Percentiles rank a stretch among this genome's conserved stretches.
Evolutionary conservation across 2,888 invertebrate genomes (phyloP).

Genomic region (Xestia sexstrigata): DNA sequence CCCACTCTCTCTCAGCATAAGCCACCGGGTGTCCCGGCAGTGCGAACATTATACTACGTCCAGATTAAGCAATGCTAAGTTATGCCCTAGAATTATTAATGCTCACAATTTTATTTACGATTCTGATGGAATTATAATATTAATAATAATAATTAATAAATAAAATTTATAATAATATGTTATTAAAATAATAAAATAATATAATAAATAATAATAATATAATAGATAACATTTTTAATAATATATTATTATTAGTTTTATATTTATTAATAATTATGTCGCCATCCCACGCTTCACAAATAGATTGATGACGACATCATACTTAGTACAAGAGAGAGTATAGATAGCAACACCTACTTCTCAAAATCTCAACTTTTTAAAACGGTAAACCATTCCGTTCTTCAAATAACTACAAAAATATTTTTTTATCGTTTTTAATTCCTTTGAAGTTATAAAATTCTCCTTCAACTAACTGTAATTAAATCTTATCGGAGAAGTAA

Average conservation of each 20-base stretch:
- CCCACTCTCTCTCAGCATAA: not conserved
- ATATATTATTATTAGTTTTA: too few species aligned
- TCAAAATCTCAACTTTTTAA: not conserved
- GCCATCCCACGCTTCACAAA: not conserved
- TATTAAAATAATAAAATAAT: too few species aligned
- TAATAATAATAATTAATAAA: too few species aligned
- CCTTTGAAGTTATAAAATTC: constrained; percentile 15
- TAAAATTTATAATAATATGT: too few species aligned
- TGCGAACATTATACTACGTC: not conserved
- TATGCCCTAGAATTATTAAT: not conserved
- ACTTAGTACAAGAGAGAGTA: not conserved
- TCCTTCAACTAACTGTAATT: constrained; percentile 23
- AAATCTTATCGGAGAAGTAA: constrained; percentile 47
- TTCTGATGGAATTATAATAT: not conserved
- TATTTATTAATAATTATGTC: too few species aligned
- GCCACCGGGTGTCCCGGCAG: not conserved
- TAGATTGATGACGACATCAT: not conserved
- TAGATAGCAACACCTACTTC: not conserved
- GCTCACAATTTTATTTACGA: not conserved
- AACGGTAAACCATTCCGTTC: not conserved
- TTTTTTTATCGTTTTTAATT: constrained; percentile 30
- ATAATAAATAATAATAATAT: too few species aligned
- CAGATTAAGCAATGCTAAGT: too few species aligned
- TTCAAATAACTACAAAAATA: constrained; percentile 2
- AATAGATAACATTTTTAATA: too few species aligned